A percentile compares a stretch with the other conserved stretches of the same genome.
These are phyloP conservation scores for Amphimedon queenslandica DNA, from an alignment of 37 sponge, comb jelly and placozoan species.

Conservation along the genomic window DNA sequence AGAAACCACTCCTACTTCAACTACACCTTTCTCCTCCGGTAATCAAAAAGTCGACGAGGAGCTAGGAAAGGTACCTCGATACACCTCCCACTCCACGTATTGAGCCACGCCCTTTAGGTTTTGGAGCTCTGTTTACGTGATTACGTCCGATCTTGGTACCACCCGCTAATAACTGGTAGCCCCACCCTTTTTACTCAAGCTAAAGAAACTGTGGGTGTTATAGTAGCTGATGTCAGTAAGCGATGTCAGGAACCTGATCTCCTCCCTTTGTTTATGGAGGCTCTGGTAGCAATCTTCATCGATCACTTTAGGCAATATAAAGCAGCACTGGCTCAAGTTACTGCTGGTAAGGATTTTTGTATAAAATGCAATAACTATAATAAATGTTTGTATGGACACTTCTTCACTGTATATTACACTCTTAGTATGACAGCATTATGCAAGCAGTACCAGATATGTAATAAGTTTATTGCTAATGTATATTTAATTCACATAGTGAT, in stretches of 20 bases:
- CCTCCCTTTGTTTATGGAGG: conserved; percentile 46
- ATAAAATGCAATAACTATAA: neutral
- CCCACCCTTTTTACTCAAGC: conserved; percentile 24
- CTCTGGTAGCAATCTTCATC: conserved; percentile 53
- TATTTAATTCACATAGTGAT: no score
- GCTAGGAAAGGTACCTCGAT: conserved; percentile 3
- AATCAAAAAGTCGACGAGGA: neutral
- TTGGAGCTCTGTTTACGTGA: conserved; percentile 29
- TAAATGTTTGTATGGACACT: neutral
- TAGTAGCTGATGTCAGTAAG: conserved; percentile 12
- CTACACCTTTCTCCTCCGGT: neutral
- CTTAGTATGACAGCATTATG: neutral
- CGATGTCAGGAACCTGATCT: conserved; percentile 36
- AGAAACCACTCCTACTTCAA: neutral
- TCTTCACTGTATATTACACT: neutral
- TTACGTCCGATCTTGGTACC: conserved; percentile 56
- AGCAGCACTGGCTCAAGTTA: conserved; percentile 10
- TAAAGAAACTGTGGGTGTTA: neutral
- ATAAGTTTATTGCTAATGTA: no score
- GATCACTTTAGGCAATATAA: conserved; percentile 46
- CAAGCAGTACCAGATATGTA: no score
- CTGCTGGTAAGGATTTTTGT: neutral
- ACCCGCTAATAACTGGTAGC: conserved; percentile 36
- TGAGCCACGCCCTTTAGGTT: conserved; percentile 16
- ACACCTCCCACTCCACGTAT: neutral